Conservation (phyloP, 2,113 vertebrate species). For the Psephotus haematonotus region DNA sequence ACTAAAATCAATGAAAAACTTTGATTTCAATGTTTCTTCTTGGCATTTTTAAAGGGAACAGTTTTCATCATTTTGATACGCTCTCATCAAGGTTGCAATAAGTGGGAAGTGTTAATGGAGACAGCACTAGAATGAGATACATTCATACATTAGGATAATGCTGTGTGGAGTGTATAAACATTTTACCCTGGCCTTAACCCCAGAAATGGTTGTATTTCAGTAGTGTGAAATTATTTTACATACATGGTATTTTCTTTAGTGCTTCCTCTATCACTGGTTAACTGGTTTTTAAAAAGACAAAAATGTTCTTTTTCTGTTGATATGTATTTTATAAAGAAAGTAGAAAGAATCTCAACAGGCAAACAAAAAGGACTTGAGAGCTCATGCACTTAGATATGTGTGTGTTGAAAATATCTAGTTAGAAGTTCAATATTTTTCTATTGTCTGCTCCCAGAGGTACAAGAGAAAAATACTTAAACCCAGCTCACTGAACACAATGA, state of each 20-base stretch:
- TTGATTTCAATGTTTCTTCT: neutral
- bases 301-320: neutral
- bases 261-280: neutral
- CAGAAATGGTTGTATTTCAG: neutral
- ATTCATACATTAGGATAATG: neutral
- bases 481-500: slow-evolving; percentile 15
- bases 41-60: neutral
- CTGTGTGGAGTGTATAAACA: neutral
- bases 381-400: neutral
- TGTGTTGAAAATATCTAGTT: slow-evolving; percentile 7
- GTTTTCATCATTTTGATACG: neutral
- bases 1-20: neutral
- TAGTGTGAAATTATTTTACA: neutral
- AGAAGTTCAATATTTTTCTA: slow-evolving; percentile 6
- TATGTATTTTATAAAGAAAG: neutral
- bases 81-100: neutral
- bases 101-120: slow-evolving; percentile 17
- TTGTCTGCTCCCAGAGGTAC: neutral
- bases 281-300: neutral
- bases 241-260: neutral
- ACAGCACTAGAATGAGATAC: neutral
- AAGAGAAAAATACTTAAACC: slow-evolving; percentile 46
- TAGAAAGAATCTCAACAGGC: neutral
- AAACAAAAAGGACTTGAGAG: neutral
- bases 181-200: neutral